Conservation (phyloP, 2,113 vertebrate genomes). For the Psittacara wagleri region DNA sequence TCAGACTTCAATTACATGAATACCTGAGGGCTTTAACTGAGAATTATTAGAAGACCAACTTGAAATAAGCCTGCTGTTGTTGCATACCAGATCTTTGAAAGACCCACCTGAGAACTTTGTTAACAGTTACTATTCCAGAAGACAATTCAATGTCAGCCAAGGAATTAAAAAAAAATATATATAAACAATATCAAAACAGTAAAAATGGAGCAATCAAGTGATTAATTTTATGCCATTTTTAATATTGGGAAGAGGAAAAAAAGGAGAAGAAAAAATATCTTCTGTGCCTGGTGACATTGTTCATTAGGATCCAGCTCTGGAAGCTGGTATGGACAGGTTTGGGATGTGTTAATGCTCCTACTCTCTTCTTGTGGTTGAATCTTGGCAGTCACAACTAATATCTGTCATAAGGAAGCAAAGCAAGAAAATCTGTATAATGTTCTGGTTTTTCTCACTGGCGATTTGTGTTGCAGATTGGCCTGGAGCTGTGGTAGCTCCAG, state of each 20-base stretch:
- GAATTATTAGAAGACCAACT: constrained; percentile 29
- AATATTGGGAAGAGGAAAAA: not conserved
- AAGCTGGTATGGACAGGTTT: not conserved
- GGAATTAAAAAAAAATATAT: not conserved
- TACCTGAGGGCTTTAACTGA: constrained; percentile 54
- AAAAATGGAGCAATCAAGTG: not conserved
- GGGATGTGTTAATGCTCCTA: not conserved
- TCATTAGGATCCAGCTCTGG: not conserved
- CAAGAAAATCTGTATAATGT: not conserved
- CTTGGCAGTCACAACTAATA: not conserved
- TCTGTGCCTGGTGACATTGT: not conserved
- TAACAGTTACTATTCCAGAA: not conserved
- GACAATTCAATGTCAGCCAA: not conserved
- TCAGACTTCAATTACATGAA: constrained; percentile 54
- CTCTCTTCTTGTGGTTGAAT: not conserved
- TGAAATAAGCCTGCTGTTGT: constrained; percentile 21
- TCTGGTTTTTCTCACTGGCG: not conserved
- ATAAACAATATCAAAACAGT: not conserved
- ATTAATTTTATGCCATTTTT: constrained; percentile 21
- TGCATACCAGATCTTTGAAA: not conserved
- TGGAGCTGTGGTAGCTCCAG: not conserved
- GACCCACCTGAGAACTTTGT: not conserved
- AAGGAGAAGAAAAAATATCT: not conserved
- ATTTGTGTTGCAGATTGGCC: not conserved
- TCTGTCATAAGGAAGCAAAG: not conserved